These are phyloP conservation scores for Drosophila sulfurigaster DNA, from an alignment of 1,140 invertebrate genomes.

Conservation along the genomic window DNA sequence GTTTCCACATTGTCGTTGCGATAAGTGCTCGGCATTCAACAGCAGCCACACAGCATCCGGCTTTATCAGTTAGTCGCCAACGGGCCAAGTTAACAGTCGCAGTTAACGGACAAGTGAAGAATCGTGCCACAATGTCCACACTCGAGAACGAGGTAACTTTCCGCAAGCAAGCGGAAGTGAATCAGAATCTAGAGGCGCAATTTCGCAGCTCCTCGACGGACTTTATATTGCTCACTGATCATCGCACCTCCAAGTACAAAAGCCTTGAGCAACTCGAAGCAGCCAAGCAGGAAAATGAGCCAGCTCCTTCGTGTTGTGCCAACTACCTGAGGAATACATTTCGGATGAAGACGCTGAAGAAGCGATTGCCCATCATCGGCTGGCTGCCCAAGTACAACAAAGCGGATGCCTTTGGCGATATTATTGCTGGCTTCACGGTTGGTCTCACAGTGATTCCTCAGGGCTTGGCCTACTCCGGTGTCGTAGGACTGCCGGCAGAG, in stretches of 20 bases:
- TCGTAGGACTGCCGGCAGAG: constrained; percentile 92
- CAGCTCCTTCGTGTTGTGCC: constrained; percentile 44
- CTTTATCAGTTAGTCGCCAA: constrained; percentile 37
- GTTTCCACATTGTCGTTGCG: constrained; percentile 53
- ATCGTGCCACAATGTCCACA: constrained; percentile 65
- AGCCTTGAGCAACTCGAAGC: constrained; percentile 73
- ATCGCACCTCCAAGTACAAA: constrained; percentile 73
- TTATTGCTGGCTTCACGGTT: constrained; percentile 94
- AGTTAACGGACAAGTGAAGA: neutral
- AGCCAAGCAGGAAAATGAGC: constrained; percentile 40
- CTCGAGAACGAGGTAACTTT: constrained; percentile 75
- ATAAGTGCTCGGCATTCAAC: constrained; percentile 59
- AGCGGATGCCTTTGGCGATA: constrained; percentile 88
- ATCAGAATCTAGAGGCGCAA: constrained; percentile 63
- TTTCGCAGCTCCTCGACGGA: constrained; percentile 71
- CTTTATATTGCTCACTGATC: constrained; percentile 76
- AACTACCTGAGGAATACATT: constrained; percentile 55
- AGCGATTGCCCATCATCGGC: constrained; percentile 89
- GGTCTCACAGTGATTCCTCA: constrained; percentile 94
- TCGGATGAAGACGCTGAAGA: constrained; percentile 88
- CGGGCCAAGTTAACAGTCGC: constrained; percentile 9
- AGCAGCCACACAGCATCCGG: constrained; percentile 58
- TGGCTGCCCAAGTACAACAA: constrained; percentile 91
- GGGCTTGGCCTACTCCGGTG: constrained; percentile 93
- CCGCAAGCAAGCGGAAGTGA: constrained; percentile 72